Evolutionary conservation across 2,797 vertebrate species (phyloP).

Genomic region (Myotis daubentonii): DNA sequence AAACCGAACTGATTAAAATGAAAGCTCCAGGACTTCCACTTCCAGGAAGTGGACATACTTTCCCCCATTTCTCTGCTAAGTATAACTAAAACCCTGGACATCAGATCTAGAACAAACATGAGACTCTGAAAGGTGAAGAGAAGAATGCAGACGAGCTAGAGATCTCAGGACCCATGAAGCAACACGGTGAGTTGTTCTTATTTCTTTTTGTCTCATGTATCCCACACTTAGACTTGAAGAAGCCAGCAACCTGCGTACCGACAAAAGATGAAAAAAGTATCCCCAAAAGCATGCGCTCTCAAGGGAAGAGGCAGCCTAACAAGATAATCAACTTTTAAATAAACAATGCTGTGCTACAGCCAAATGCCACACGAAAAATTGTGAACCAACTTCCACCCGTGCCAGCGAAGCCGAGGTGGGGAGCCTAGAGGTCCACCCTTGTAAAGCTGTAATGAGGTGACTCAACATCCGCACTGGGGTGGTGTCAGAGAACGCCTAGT

Average conservation of each 20-base stretch:
- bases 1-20: conserved; percentile 29
- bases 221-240: not conserved
- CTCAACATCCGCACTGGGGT: not conserved
- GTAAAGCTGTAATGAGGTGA: not conserved
- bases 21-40: not conserved
- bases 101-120: not conserved
- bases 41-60: not conserved
- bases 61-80: not conserved
- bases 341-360: not conserved
- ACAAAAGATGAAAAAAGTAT: not conserved
- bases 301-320: not conserved
- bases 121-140: not conserved
- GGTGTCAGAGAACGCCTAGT: not conserved
- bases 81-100: not conserved
- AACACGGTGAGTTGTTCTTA: not conserved
- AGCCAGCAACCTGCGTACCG: not conserved
- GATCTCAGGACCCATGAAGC: not conserved
- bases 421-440: not conserved
- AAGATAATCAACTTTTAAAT: conserved; percentile 11
- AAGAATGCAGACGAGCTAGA: not conserved
- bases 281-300: not conserved
- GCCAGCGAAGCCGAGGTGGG: not conserved
- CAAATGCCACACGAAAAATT: not conserved
- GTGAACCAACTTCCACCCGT: not conserved
- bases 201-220: not conserved